Evolutionary conservation across 2,113 vertebrate genomes (phyloP).

Genomic region (Rhynchomys soricoides): DNA sequence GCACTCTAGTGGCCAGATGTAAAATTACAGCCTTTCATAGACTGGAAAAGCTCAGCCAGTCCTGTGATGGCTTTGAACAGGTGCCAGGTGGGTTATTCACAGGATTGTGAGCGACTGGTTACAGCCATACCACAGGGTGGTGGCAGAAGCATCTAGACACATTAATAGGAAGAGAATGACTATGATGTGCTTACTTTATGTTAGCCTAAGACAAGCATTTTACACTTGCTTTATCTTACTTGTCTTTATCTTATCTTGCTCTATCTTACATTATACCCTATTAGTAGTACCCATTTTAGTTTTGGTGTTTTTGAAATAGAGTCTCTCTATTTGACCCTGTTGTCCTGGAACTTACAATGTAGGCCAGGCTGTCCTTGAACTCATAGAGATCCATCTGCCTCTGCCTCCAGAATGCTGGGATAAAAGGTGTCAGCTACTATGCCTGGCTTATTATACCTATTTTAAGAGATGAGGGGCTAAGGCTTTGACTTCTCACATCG

Average conservation of each 20-base stretch:
- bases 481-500: background rate
- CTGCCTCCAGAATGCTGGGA: background rate
- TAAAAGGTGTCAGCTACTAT: background rate
- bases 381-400: background rate
- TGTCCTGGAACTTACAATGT: background rate
- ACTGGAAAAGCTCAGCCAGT: accelerated
- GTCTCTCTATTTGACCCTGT: background rate
- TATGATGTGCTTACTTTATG: background rate
- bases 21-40: background rate
- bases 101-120: no score
- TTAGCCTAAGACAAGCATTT: background rate
- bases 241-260: no score
- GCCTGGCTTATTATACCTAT: background rate
- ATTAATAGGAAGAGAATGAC: background rate
- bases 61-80: no score
- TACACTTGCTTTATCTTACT: background rate
- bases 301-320: background rate
- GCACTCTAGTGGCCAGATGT: conserved; percentile 51
- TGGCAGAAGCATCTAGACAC: background rate
- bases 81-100: background rate
- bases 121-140: background rate
- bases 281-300: background rate
- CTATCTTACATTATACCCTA: no score
- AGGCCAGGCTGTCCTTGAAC: background rate
- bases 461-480: background rate